Evolutionary conservation across 2,888 invertebrate genomes (phyloP).

Genomic region (Automeris io): DNA sequence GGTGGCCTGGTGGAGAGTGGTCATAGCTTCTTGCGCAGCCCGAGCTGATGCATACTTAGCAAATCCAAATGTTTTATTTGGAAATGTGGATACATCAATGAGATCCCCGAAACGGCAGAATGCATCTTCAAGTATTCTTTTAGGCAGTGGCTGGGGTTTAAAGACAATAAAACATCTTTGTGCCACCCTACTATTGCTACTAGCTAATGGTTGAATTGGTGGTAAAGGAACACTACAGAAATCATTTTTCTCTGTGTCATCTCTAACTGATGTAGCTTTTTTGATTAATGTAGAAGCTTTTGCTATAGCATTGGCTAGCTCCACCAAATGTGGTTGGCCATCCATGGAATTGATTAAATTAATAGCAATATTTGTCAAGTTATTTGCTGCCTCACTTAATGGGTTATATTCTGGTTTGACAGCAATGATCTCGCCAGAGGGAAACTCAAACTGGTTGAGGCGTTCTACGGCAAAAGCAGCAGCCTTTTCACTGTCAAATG

Average conservation of each 20-base stretch:
- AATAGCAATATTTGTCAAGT: conserved; percentile 52
- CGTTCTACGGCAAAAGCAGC: conserved; percentile 85
- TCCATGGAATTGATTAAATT: conserved; percentile 56
- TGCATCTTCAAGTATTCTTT: conserved; percentile 85
- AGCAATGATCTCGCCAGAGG: conserved; percentile 89
- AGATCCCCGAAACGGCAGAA: conserved; percentile 94
- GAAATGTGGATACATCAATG: conserved; percentile 91
- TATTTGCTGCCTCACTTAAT: conserved; percentile 51
- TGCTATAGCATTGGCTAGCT: conserved; percentile 86
- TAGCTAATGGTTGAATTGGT: conserved; percentile 81
- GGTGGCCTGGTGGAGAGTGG: conserved; percentile 86
- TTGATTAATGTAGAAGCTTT: conserved; percentile 86
- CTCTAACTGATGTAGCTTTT: conserved; percentile 68
- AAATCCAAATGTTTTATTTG: conserved; percentile 94
- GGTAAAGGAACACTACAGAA: conserved; percentile 84
- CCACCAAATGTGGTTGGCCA: conserved; percentile 73
- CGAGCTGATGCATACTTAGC: conserved; percentile 89
- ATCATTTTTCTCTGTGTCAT: conserved; percentile 32
- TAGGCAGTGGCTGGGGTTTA: conserved; percentile 82
- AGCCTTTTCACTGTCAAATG: conserved; percentile 50
- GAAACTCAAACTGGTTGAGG: conserved; percentile 94
- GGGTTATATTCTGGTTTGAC: conserved; percentile 80
- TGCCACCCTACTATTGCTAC: conserved; percentile 77
- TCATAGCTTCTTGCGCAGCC: conserved; percentile 86
- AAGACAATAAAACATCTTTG: conserved; percentile 83